Conservation (phyloP, 2,888 invertebrate species). For the Drepana falcataria region DNA sequence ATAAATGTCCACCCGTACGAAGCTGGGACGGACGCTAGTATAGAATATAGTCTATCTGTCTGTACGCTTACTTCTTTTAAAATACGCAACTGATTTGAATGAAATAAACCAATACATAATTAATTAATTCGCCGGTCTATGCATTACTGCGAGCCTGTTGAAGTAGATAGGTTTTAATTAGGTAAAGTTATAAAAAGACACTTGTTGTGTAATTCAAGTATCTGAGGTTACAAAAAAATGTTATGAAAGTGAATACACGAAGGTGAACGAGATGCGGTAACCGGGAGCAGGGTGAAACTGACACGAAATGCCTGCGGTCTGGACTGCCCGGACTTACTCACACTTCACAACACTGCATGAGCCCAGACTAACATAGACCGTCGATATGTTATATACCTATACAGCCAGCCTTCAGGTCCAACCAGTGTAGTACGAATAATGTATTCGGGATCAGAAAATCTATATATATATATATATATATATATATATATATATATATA, state of each 20-base stretch:
- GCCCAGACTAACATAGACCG: neutral
- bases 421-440: no score
- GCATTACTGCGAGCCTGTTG: neutral
- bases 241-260: conserved; percentile 57
- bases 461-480: no score
- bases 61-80: neutral
- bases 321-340: conserved; percentile 1
- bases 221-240: conserved; percentile 29
- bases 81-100: no score
- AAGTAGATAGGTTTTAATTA: neutral
- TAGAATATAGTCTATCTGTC: neutral
- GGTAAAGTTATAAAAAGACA: conserved; percentile 14
- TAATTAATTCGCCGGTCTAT: neutral
- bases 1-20: no score
- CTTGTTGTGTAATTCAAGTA: conserved; percentile 36
- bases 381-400: no score
- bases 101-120: neutral
- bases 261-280: conserved; percentile 49
- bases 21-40: no score
- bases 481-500: no score
- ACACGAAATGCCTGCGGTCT: conserved; percentile 52
- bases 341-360: conserved; percentile 1
- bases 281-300: conserved; percentile 50
- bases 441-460: no score
- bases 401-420: no score